A percentile compares a stretch with the other conserved stretches of the same genome.
phyloP scores from a whole-genome alignment of 2,888 invertebrate genomes.

The Trissolcus japonicus region DNA sequence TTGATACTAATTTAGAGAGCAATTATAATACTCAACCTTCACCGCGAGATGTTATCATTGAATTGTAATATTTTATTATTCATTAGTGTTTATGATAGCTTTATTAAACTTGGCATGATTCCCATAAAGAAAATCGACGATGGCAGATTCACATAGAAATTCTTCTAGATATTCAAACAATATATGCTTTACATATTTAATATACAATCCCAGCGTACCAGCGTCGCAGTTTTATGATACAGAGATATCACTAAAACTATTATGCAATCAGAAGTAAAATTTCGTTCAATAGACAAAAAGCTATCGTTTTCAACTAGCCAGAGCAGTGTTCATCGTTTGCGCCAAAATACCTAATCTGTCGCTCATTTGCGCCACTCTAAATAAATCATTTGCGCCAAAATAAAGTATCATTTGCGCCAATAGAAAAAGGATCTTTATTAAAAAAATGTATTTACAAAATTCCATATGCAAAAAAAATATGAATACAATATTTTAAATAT shows the following conservation, averaged over 20 bases:
- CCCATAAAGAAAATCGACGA: slow-evolving; percentile 34
- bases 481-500: too few species aligned
- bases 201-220: slow-evolving; percentile 2
- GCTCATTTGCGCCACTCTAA: too few species aligned
- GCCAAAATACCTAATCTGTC: too few species aligned
- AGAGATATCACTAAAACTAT: not conserved
- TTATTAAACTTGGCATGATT: slow-evolving; percentile 49
- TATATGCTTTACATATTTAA: slow-evolving; percentile 25
- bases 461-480: too few species aligned
- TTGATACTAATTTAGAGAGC: slow-evolving; percentile 34
- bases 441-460: too few species aligned
- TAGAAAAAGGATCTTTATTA: too few species aligned
- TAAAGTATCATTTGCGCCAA: too few species aligned
- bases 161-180: slow-evolving; percentile 27
- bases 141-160: slow-evolving; percentile 19
- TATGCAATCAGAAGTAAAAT: not conserved
- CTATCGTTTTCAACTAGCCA: not conserved
- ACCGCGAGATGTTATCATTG: slow-evolving; percentile 31
- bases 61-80: slow-evolving; percentile 45
- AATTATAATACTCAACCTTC: slow-evolving; percentile 33
- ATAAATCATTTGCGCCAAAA: too few species aligned
- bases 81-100: slow-evolving; percentile 40
- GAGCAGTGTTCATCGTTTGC: too few species aligned
- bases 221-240: too few species aligned
- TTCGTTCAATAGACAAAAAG: not conserved